Conservation (phyloP, 1,140 invertebrate genomes). For the Ips typographus region DNA sequence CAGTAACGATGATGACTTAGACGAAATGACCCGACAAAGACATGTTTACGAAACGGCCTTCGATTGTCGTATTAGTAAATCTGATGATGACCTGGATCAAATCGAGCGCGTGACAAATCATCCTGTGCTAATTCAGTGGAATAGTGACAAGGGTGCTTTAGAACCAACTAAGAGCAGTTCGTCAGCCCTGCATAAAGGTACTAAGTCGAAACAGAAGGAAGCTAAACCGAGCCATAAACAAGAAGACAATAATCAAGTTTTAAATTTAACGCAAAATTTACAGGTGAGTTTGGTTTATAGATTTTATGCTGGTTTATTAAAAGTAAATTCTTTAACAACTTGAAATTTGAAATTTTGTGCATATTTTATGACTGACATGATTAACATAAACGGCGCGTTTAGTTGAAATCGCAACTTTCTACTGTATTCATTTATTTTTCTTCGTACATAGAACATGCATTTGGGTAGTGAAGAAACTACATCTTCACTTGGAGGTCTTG, state of each 20-base stretch:
- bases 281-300: conserved; percentile 24
- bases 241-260: conserved; percentile 35
- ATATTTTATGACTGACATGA: too few relatives aligned
- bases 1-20: conserved; percentile 43
- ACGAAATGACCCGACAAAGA: conserved; percentile 68
- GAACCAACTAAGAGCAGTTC: conserved; percentile 18
- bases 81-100: conserved; percentile 79
- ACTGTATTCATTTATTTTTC: not conserved
- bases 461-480: conserved; percentile 50
- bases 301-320: not conserved
- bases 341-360: too few relatives aligned
- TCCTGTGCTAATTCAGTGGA: conserved; percentile 65
- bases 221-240: conserved; percentile 36
- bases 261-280: conserved; percentile 39
- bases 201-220: conserved; percentile 17
- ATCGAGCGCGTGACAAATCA: conserved; percentile 79
- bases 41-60: conserved; percentile 87
- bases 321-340: not conserved
- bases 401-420: too few relatives aligned
- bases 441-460: conserved; percentile 45
- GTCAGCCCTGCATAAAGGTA: conserved; percentile 3
- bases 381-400: too few relatives aligned
- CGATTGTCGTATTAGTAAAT: conserved; percentile 80
- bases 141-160: conserved; percentile 15
- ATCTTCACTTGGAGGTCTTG: conserved; percentile 44